phyloP scores from a whole-genome alignment of 2,113 vertebrate species.

The Geococcyx californianus region DNA sequence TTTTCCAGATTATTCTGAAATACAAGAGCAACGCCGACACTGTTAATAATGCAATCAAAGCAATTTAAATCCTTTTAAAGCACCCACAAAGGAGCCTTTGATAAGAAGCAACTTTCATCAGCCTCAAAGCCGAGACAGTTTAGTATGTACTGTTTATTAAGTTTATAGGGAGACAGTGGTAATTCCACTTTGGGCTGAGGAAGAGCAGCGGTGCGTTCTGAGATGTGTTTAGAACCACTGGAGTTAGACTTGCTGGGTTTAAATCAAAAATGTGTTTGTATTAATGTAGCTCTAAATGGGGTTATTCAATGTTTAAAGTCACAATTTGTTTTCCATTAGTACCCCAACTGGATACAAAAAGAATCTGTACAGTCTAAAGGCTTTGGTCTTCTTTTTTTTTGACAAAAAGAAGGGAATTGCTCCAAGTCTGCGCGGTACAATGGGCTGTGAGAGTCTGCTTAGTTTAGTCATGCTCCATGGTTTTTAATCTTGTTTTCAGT shows the following conservation, averaged over 20 bases:
- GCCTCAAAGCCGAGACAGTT: slow-evolving; percentile 33
- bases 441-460: not conserved
- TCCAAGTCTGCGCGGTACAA: not conserved
- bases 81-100: slow-evolving; percentile 58
- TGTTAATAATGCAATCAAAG: slow-evolving; percentile 67
- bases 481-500: not conserved
- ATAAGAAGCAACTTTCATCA: slow-evolving; percentile 62
- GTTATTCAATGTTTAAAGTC: slow-evolving; percentile 36
- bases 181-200: slow-evolving; percentile 29
- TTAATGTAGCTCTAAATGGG: slow-evolving; percentile 21
- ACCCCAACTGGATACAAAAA: not conserved
- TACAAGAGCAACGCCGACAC: slow-evolving; percentile 48
- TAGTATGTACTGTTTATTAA: slow-evolving; percentile 36
- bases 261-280: slow-evolving; percentile 39
- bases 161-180: slow-evolving; percentile 32
- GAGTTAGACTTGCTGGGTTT: slow-evolving; percentile 9
- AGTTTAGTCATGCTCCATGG: not conserved
- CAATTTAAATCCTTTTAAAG: slow-evolving; percentile 64
- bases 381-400: not conserved
- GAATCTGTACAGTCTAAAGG: not conserved
- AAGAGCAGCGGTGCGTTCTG: slow-evolving; percentile 37
- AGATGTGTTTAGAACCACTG: slow-evolving; percentile 22
- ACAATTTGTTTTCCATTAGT: slow-evolving; percentile 45
- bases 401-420: not conserved
- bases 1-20: slow-evolving; percentile 48